These are phyloP conservation scores for Coregonus clupeaformis DNA, from an alignment of 2,113 vertebrate species.

Conservation along the genomic window DNA sequence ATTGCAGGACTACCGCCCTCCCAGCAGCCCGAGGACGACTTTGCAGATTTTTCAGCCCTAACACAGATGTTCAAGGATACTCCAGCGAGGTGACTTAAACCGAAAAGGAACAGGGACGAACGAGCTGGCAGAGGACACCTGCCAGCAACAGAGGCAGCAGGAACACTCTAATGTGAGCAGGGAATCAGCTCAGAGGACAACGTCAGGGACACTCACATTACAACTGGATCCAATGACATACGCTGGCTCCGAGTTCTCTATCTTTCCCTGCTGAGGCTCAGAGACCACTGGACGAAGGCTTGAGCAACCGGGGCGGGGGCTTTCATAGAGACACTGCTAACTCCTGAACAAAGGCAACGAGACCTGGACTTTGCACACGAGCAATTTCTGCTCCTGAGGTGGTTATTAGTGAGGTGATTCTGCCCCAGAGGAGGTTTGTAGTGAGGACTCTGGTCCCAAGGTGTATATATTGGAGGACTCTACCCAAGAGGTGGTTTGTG, in stretches of 20 bases:
- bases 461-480: slow-evolving; percentile 6
- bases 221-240: slow-evolving; percentile 29
- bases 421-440: too few species aligned
- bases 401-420: too few species aligned
- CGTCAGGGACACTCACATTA: slow-evolving; percentile 50
- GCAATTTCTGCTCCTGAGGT: background rate
- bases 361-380: slow-evolving; percentile 30
- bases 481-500: too few species aligned
- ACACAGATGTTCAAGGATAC: slow-evolving; percentile 49
- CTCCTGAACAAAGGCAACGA: slow-evolving; percentile 41
- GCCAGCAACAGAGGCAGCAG: slow-evolving; percentile 46
- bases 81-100: slow-evolving; percentile 56
- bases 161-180: slow-evolving; percentile 44
- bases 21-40: slow-evolving; percentile 73
- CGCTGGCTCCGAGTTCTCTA: slow-evolving; percentile 4
- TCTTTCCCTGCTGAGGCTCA: slow-evolving; percentile 12
- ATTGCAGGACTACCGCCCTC: slow-evolving; percentile 52
- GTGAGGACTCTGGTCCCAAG: background rate
- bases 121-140: slow-evolving; percentile 51
- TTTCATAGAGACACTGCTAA: slow-evolving; percentile 31
- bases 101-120: too few species aligned
- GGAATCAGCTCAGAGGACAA: slow-evolving; percentile 48
- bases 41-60: slow-evolving; percentile 87
- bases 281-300: background rate
- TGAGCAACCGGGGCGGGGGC: slow-evolving; percentile 55